Base-by-base conservation (phyloP, 2,797 vertebrate species). In the Chrosomus eos region DNA sequence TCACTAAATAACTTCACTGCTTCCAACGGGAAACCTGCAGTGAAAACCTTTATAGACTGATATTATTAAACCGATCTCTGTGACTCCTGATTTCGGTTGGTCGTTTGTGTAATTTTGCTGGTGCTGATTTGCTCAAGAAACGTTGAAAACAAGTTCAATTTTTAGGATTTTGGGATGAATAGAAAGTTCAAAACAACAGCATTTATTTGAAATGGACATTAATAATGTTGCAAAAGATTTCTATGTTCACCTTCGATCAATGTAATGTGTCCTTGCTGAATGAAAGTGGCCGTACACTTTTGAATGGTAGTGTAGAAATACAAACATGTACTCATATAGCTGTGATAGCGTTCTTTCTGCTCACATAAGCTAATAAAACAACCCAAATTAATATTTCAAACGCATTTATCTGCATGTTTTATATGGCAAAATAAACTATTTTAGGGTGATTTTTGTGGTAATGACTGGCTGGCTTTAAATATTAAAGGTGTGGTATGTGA, bases 1-100 rank as follows among this genome's bases (percentile, higher is more conserved):
- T 80, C 83, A 86, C 76, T 64, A 28, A 62, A 62, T 62, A 53
- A 38, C 21, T 58, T n/a, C 2, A 23, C 53, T 8, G 51, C 51
- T 21, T 53, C 19, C 51, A 53, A 53, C 7, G 21, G 19, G 53
- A 23, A 55, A 78, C 53, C 36, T 45, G 38, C 45, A 3, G 21
- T 19, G 10, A 48, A 64, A 48, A 19, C 43, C 43, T 73, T 73
- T 48, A 48, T 10, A 72, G 14, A 72, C 23, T 7, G 6, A 3
- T 11, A 72, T 33, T 51, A 51, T 33, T 26, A 72, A 45, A 28
- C n/a, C 5, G 40, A 71, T 23, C 0, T 40, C n/a, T 70, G 11
- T 1, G 48, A 48, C 6, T 6, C 26, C 19, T 72, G 6, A 71
- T 8, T 72, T 43, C 19, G 40, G 1, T 72, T 26, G 58, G 58